Conservation (phyloP, 2,888 invertebrate species). For the Merodon equestris region DNA sequence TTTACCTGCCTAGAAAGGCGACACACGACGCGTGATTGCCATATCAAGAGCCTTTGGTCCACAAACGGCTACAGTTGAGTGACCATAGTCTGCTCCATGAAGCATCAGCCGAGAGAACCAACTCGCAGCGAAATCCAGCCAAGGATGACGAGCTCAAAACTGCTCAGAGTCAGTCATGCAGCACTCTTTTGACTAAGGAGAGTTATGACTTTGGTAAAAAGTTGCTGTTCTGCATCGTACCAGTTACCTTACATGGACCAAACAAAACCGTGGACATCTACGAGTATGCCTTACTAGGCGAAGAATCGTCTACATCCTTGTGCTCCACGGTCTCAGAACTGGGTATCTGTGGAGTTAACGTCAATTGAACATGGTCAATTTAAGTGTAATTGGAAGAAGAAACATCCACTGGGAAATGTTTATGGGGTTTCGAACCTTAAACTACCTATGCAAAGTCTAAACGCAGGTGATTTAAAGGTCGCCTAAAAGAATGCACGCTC, state of each 20-base stretch:
- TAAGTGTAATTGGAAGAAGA: slow-evolving; percentile 19
- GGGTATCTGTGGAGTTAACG: slow-evolving; percentile 36
- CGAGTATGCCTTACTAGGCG: slow-evolving; percentile 47
- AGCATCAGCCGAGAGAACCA: no score
- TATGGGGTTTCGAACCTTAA: slow-evolving; percentile 20
- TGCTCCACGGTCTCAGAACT: slow-evolving; percentile 24
- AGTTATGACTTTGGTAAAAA: slow-evolving; percentile 4
- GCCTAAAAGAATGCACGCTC: slow-evolving; percentile 20
- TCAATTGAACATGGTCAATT: slow-evolving; percentile 30
- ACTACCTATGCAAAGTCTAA: slow-evolving; percentile 20
- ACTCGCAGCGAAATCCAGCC: no score
- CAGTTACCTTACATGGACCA: slow-evolving; percentile 46
- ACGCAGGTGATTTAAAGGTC: slow-evolving; percentile 7
- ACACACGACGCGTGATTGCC: slow-evolving; percentile 27
- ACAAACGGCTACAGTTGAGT: not conserved
- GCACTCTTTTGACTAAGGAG: slow-evolving; percentile 2
- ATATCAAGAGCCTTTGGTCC: slow-evolving; percentile 10
- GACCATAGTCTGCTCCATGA: not conserved
- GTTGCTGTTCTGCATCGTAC: slow-evolving; percentile 47
- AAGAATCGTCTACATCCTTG: slow-evolving; percentile 55
- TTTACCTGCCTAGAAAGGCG: slow-evolving; percentile 31
- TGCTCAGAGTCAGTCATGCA: not conserved
- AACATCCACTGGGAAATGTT: slow-evolving; percentile 12
- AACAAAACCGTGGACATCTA: slow-evolving; percentile 25
- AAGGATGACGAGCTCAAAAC: not conserved